Percentiles rank a stretch among this genome's conserved stretches.
Evolutionary conservation across 1,140 invertebrate species (phyloP).

Genomic region (Brachionus calyciflorus): DNA sequence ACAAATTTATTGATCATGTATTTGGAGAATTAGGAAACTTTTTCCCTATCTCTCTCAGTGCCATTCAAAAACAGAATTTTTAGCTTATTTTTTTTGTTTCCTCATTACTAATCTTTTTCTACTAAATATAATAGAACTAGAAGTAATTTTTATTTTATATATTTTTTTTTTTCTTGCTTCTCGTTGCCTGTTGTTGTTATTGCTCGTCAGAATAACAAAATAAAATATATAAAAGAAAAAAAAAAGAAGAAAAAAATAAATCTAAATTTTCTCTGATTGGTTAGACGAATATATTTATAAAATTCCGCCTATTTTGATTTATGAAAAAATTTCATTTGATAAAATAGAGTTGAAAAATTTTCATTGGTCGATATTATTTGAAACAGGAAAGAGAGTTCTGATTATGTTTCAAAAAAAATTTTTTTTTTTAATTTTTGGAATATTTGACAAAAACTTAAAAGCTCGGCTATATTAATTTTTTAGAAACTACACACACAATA

Average conservation of each 20-base stretch:
- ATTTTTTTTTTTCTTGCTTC: background rate
- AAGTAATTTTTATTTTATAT: conserved; percentile 39
- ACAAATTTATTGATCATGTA: background rate
- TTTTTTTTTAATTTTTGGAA: conserved; percentile 1
- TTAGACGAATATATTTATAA: background rate
- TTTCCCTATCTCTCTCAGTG: background rate
- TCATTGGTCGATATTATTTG: background rate
- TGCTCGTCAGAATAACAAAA: no score
- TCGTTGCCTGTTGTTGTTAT: conserved; percentile 30
- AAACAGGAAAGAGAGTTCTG: background rate
- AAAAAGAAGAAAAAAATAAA: background rate
- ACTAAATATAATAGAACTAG: conserved; percentile 42
- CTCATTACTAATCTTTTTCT: conserved; percentile 35
- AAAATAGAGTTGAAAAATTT: no score
- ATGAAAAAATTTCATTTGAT: no score
- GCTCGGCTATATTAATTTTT: background rate
- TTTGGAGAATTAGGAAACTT: background rate
- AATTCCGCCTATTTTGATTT: no score
- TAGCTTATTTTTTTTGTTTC: background rate
- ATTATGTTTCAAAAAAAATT: background rate
- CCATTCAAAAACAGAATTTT: background rate
- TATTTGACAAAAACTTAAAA: background rate
- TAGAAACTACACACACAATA: no score
- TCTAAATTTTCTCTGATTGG: background rate
- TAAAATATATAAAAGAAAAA: no score